Base-by-base conservation (phyloP, 2,113 vertebrate species). In the Rallus limicola region DNA sequence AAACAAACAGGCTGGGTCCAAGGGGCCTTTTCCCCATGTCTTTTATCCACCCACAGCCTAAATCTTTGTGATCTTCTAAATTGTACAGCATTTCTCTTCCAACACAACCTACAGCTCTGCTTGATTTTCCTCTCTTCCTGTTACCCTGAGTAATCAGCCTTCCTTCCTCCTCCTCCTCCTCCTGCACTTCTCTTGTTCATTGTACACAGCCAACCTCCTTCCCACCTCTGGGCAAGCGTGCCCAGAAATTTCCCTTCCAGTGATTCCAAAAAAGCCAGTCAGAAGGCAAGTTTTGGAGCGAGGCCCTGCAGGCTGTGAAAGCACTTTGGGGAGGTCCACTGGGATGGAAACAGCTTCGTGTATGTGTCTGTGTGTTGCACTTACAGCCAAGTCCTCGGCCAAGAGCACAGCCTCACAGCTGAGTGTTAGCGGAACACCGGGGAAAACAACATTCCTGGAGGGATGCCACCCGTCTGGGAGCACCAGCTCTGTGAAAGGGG, bases 291-390 rank as follows among this genome's bases (percentile, higher is more conserved):
- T 16, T 53, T 16, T 83, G 71, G 80, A 82, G 63, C 29, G 3
- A 48, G 19, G 90, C 84, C 84, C 56, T 10, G 38, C 18, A 31
- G 25, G 46, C 25, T 84, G 71, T 3, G 1, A 69, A 71, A 13
- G 31, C 10, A 4, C 53, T 60, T 7, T 9, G 25, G 7, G 34
- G 21, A 72, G 8, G 20, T 46, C 74, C 42, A 46, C 9, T 24
- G 58, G 44, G 55, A 59, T 6, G 36, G 34, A 60, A 86, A 80
- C 4, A 4, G 1, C 53, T 42, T 10, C 50, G 40, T 0, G 26
- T 1, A 0, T 1, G 31, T 7, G 23, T 2, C 16, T 16, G 34
- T 4, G 48, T 19, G 67, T 26, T 82, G 58, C 36, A 10, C 56
- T 55, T n/a, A 28, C 5, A 64, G 50, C 29, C 2, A 5, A 42